These are phyloP conservation scores for Bhutanitis thaidina DNA, from an alignment of 2,888 invertebrate species.

Conservation along the genomic window DNA sequence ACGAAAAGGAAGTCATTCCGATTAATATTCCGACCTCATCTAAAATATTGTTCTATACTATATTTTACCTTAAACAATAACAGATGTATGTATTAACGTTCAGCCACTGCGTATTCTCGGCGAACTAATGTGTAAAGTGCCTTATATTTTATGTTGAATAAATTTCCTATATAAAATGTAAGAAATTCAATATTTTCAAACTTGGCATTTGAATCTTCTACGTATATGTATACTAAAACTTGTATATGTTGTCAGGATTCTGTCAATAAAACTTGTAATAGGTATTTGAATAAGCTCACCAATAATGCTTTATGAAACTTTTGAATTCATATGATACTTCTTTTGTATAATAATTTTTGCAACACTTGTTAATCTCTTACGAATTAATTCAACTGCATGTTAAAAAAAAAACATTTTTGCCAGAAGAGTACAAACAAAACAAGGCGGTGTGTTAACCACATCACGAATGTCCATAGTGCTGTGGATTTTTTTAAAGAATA, in stretches of 20 bases:
- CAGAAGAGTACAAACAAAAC: conserved; percentile 17
- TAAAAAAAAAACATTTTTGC: neutral
- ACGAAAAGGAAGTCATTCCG: too few species aligned
- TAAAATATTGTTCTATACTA: too few species aligned
- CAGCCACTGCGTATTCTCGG: neutral
- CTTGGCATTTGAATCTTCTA: conserved; percentile 15
- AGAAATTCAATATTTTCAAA: too few species aligned
- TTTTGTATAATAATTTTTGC: too few species aligned
- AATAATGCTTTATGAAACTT: neutral
- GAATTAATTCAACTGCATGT: neutral
- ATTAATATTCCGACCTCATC: too few species aligned
- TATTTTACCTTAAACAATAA: too few species aligned
- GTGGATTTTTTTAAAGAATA: conserved; percentile 19
- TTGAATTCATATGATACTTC: neutral
- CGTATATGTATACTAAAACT: conserved; percentile 12
- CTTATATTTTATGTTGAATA: too few species aligned
- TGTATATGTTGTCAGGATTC: conserved; percentile 21
- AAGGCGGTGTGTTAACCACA: conserved; percentile 26
- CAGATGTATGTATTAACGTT: too few species aligned
- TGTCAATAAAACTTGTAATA: neutral
- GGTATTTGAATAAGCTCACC: neutral
- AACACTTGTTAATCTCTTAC: too few species aligned
- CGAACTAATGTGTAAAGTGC: neutral
- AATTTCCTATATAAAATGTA: too few species aligned
- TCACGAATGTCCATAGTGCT: conserved; percentile 22